These are phyloP conservation scores for Mimumesa dahlbomi DNA, from an alignment of 2,888 invertebrate species.

Conservation along the genomic window DNA sequence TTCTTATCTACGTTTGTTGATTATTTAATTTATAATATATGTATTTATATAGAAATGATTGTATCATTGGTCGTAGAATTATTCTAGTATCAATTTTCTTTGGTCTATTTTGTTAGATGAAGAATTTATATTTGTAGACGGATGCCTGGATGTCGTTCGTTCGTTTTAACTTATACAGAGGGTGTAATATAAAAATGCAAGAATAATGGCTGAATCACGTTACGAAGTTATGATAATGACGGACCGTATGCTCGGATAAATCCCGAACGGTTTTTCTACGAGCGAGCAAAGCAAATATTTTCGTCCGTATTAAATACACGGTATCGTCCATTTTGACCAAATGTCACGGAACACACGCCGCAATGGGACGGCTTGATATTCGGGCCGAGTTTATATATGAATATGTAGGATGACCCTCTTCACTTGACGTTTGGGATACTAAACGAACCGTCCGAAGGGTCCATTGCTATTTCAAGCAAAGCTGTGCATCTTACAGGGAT, in stretches of 20 bases:
- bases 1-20: no score
- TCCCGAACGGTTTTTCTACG: background rate
- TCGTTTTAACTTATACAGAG: no score
- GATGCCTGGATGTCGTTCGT: no score
- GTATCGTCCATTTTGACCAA: constrained; percentile 17
- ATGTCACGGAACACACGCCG: background rate
- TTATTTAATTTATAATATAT: no score
- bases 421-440: constrained; percentile 19
- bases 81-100: no score
- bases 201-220: background rate
- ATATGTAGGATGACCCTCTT: constrained; percentile 47
- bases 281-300: constrained; percentile 10
- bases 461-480: constrained; percentile 45
- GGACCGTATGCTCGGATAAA: background rate
- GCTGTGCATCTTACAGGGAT: constrained; percentile 43
- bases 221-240: constrained; percentile 2
- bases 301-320: constrained; percentile 15
- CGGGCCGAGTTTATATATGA: constrained; percentile 47
- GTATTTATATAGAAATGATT: no score
- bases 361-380: constrained; percentile 9
- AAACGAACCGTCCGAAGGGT: constrained; percentile 44
- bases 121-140: no score
- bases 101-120: no score
- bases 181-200: no score
- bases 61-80: no score